These are phyloP conservation scores for Drosophila emarginata DNA, from an alignment of 2,888 invertebrate species.

Conservation along the genomic window DNA sequence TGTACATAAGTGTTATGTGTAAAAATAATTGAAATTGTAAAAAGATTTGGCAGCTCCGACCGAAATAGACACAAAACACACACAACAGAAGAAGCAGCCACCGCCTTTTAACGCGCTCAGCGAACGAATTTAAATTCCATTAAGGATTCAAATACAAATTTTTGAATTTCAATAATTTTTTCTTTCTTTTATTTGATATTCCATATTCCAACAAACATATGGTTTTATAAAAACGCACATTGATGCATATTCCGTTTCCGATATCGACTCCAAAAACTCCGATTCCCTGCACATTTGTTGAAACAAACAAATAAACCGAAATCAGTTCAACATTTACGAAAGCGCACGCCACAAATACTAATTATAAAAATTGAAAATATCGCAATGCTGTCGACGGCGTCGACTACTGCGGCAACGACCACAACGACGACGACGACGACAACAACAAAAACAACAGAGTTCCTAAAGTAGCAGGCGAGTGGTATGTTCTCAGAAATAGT, in stretches of 20 bases:
- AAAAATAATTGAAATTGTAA: constrained; percentile 76
- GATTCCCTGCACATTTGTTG: constrained; percentile 26
- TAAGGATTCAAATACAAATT: constrained; percentile 1
- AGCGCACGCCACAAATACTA: constrained; percentile 79
- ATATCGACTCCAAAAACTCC: neutral
- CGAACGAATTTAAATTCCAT: constrained; percentile 22
- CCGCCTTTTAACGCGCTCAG: constrained; percentile 30
- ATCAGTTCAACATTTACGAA: constrained; percentile 77
- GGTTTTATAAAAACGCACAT: constrained; percentile 57
- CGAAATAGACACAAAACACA: constrained; percentile 71
- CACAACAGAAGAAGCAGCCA: constrained; percentile 54
- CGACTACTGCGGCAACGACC: neutral
- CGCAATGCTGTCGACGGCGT: constrained; percentile 46
- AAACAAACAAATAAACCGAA: constrained; percentile 63
- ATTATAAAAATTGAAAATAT: constrained; percentile 78
- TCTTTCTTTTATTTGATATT: constrained; percentile 3
- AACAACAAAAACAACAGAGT: constrained; percentile 22
- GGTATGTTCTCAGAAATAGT: constrained; percentile 51
- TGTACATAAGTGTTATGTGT: constrained; percentile 44
- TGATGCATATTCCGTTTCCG: constrained; percentile 22
- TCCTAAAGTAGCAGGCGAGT: constrained; percentile 63
- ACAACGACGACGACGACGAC: constrained; percentile 10
- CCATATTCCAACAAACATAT: neutral
- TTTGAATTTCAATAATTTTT: constrained; percentile 18
- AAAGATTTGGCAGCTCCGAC: constrained; percentile 76